Percentiles rank a stretch among this genome's conserved stretches.
phyloP scores from a whole-genome alignment of 2,113 vertebrate species.

The Arvicanthis niloticus region DNA sequence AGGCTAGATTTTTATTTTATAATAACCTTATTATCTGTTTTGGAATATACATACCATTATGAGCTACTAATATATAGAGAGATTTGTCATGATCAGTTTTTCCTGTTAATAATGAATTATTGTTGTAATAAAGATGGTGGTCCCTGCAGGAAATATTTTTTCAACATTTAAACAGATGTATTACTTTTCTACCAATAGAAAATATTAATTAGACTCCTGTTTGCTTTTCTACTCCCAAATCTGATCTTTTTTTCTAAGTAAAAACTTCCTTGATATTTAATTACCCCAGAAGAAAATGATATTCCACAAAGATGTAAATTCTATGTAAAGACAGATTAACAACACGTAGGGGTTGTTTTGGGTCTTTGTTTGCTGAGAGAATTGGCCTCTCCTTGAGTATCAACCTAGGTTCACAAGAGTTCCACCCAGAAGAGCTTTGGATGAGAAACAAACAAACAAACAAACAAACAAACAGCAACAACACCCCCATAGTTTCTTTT shows the following conservation, averaged over 20 bases:
- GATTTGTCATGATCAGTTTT: not conserved
- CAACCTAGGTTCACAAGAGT: slow-evolving; percentile 2
- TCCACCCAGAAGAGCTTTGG: slow-evolving; percentile 9
- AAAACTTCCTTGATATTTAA: not conserved
- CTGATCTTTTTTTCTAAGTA: not conserved
- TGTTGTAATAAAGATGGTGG: not conserved
- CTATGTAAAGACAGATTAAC: not conserved
- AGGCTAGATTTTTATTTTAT: slow-evolving; percentile 38
- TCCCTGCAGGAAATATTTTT: slow-evolving; percentile 28
- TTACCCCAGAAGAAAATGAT: not conserved
- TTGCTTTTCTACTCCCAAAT: not conserved
- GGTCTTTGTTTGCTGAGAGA: not conserved
- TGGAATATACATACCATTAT: not conserved
- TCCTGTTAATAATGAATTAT: slow-evolving; percentile 20
- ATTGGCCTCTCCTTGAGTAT: not conserved
- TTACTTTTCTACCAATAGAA: not conserved
- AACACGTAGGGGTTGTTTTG: not conserved
- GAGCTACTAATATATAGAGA: not conserved
- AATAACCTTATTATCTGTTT: not conserved
- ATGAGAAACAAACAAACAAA: slow-evolving; percentile 6
- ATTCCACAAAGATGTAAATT: slow-evolving; percentile 16
- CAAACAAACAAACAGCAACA: too few relatives aligned
- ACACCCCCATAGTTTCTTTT: not conserved
- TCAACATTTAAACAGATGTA: not conserved
- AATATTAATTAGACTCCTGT: not conserved